Percentiles rank a stretch among this genome's conserved stretches.
These are phyloP conservation scores for Sardina pilchardus DNA, from an alignment of 2,113 vertebrate species.

Conservation along the genomic window DNA sequence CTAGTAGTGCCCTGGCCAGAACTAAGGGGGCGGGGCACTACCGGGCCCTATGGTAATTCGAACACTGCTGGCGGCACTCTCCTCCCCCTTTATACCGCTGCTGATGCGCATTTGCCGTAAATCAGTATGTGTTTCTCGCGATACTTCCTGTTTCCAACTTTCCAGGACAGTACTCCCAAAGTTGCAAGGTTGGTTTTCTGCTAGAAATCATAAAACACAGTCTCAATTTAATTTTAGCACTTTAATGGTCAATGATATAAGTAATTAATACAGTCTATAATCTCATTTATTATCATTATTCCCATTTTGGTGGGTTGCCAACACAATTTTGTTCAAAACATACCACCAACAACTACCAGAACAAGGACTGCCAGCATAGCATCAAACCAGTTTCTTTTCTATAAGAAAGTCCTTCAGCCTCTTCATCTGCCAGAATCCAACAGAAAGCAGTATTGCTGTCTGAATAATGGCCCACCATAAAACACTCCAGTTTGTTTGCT, in stretches of 20 bases:
- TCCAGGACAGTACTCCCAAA: too few species aligned
- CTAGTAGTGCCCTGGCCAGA: too few species aligned
- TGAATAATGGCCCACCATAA: constrained; percentile 87
- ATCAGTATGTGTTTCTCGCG: too few species aligned
- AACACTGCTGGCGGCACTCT: too few species aligned
- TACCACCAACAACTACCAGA: neutral
- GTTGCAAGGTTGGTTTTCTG: too few species aligned
- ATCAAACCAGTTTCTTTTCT: constrained; percentile 87
- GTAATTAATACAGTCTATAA: neutral
- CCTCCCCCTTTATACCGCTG: too few species aligned
- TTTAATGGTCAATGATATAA: neutral
- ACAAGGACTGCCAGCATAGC: neutral
- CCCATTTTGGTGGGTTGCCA: neutral
- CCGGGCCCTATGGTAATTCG: too few species aligned
- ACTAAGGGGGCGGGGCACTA: too few species aligned
- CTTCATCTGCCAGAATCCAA: constrained; percentile 91
- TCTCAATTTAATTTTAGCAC: neutral
- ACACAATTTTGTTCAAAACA: neutral
- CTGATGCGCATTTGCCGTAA: too few species aligned
- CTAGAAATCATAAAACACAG: neutral
- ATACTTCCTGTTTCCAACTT: too few species aligned
- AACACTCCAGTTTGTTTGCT: constrained; percentile 84
- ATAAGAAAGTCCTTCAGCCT: constrained; percentile 88
- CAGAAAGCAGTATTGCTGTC: constrained; percentile 77
- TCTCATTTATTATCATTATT: too few species aligned